Conservation (phyloP, 2,888 invertebrate genomes). For the Plemyria rubiginata region DNA sequence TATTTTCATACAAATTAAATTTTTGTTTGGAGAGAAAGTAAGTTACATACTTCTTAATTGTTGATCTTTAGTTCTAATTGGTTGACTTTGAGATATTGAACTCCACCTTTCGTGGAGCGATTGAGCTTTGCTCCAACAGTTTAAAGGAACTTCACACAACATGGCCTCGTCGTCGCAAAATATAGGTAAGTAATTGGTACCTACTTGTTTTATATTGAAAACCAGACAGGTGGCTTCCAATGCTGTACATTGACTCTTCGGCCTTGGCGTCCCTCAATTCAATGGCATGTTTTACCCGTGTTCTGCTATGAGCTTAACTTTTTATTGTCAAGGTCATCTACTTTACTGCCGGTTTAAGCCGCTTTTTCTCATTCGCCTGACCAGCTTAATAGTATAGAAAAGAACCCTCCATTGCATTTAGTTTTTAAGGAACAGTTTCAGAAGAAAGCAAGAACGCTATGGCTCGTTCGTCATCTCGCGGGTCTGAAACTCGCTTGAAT, state of each 20-base stretch:
- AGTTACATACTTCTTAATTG: no score
- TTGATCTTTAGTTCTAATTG: no score
- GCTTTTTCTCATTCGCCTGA: constrained; percentile 40
- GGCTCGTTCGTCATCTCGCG: no score
- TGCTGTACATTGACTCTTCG: constrained; percentile 76
- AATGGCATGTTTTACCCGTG: constrained; percentile 69
- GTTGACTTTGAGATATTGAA: neutral
- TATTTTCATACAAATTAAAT: no score
- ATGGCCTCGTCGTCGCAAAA: constrained; percentile 55
- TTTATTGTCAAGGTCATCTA: constrained; percentile 70
- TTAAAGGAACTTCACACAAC: neutral
- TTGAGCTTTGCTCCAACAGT: no score
- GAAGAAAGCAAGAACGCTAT: no score
- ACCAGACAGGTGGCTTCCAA: constrained; percentile 77
- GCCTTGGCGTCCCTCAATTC: constrained; percentile 74
- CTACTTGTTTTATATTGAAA: constrained; percentile 53
- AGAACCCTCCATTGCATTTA: no score
- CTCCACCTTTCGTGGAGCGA: neutral
- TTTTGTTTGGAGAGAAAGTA: no score
- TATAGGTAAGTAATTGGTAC: constrained; percentile 38
- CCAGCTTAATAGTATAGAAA: neutral
- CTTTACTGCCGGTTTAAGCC: constrained; percentile 52
- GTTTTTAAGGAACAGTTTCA: neutral
- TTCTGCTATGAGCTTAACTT: constrained; percentile 64
- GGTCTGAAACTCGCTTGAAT: no score